Base-by-base conservation (phyloP, 2,797 vertebrate genomes). In the Rhynchonycteris naso region DNA sequence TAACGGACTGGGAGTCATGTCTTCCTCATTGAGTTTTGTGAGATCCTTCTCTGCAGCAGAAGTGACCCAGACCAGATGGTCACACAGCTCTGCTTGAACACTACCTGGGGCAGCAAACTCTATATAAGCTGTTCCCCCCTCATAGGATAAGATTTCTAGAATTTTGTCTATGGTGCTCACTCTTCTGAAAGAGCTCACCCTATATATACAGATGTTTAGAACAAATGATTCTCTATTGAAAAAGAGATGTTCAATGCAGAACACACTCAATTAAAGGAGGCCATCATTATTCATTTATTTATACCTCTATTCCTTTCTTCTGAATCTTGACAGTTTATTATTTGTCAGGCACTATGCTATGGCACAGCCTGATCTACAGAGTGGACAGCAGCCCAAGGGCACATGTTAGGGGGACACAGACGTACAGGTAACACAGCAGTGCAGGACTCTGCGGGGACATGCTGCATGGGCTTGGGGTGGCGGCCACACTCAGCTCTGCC, bases 381-480 rank as follows among this genome's bases (percentile, higher is more conserved):
- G 82, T 33, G 35, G 24, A 93, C 28, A 66, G 43, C 35, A 8
- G 4, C 38, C 19, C 28, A 76, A 26, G 52, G 35, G 16, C 12
- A 24, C 9, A 10, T 33, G 11, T 22, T 13, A 7, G 4, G 24
- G 22, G n/a, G 58, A 26, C 5, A 0, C 61, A 90, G 75, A 28
- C 10, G 0, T 12, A 9, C 15, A 10, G 61, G n/a, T 2, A 11
- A 33, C 0, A 28, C 10, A 2, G 54, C 18, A 0, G n/a, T 0
- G 11, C 50, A 28, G 47, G 26, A 19, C 9, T 19, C 59, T 1
- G 8, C 22, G 12, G 16, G 66, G 4, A 15, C 16, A 2, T 2
- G 2, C 50, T 7, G 21, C 71, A 0, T 72, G 63, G 52, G 33
- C 38, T 2, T 1, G 8, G 35, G 8, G 14, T 83, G 91, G 76